Conservation (phyloP, 2,113 vertebrate genomes). For the Leucoraja erinaceus region DNA sequence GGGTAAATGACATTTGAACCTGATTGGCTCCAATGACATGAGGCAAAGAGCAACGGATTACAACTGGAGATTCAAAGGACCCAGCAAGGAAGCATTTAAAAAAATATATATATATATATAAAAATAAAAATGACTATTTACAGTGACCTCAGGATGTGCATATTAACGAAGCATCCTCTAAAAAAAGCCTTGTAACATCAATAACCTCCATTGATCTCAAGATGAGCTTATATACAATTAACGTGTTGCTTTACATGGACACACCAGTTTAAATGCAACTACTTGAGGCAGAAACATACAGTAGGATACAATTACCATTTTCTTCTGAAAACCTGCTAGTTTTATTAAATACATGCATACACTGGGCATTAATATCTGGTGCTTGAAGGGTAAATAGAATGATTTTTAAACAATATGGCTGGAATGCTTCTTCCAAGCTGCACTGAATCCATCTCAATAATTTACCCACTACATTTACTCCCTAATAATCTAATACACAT, state of each 20-base stretch:
- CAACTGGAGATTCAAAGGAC: neutral
- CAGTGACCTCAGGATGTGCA: neutral
- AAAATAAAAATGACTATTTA: neutral
- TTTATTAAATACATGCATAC: neutral
- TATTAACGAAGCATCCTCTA: no score
- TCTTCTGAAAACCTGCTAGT: neutral
- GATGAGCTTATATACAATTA: neutral
- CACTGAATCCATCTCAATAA: neutral
- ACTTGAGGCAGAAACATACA: neutral
- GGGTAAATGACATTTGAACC: neutral
- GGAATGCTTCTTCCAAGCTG: neutral
- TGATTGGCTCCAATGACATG: neutral
- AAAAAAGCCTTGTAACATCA: no score
- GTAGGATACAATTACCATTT: neutral
- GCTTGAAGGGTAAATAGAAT: neutral
- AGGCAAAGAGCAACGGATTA: neutral
- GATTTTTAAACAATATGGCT: neutral
- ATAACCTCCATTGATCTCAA: neutral
- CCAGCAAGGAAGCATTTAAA: neutral
- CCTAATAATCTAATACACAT: neutral
- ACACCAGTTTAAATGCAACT: neutral
- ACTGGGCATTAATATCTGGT: neutral
- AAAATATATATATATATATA: no score
- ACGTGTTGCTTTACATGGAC: neutral
- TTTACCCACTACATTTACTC: neutral